Base-by-base conservation (phyloP, 2,113 vertebrate genomes). In the Tinamus guttatus region DNA sequence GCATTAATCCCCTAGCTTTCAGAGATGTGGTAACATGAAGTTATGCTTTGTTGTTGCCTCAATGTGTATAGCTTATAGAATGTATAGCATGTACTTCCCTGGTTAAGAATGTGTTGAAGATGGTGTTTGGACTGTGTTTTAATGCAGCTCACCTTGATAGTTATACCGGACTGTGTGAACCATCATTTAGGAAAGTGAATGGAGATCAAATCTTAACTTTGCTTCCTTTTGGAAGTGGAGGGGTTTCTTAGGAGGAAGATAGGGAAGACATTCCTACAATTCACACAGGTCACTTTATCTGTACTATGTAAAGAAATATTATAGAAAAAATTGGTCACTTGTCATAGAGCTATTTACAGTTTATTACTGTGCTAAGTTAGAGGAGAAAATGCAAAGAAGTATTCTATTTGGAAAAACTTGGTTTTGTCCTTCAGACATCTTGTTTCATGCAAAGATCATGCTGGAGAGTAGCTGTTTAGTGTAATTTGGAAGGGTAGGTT, bases 91-190 rank as follows among this genome's bases (percentile, higher is more conserved):
- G 62, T 2, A 0, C 79, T 79, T 15, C 87, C 59, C 38, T 88
- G 28, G 32, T 73, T 92, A 78, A 85, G 36, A 49, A 82, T 45
- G 18, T 45, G 34, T 45, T 59, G 34, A 81, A 76, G 38, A 25
- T 27, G 68, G 0, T 41, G 59, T 60, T 83, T 85, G 34, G 13
- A 45, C 70, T 90, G 47, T 45, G 13, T 80, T 63, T 79, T 21
- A 59, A 8, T 79, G 52, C 34, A 81, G 8, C n/a, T 87, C 41
- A 80, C 47, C 73, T 85, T 80, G 80, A 47, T 80, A 54, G 47
- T 68, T 82, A 2, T 2, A 79, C 27, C 0, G 0, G n/a, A 38
- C 59, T 14, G 27, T 49, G 8, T 85, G 41, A 69, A 64, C 79
- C 71, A 76, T 9, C 25, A 14, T 73, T 85, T 60, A 65, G 8